A percentile compares a stretch with the other conserved stretches of the same genome.
phyloP scores from a whole-genome alignment of 2,797 vertebrate species.

The Eurystomus glaucurus region DNA sequence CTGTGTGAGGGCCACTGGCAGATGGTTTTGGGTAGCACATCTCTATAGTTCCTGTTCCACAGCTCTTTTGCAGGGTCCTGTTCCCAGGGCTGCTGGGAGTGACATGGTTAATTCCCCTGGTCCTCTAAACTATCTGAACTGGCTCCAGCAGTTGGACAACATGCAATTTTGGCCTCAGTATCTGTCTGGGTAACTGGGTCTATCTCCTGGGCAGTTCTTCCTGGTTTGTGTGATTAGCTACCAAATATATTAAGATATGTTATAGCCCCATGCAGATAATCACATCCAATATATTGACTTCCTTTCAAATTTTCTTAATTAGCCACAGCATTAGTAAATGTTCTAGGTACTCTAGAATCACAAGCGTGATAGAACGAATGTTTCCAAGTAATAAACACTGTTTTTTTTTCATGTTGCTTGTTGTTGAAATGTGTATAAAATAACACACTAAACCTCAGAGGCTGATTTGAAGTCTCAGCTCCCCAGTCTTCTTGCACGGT shows the following conservation, averaged over 20 bases:
- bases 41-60: not conserved
- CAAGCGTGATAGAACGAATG: not conserved
- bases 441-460: not conserved
- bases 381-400: not conserved
- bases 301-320: not conserved
- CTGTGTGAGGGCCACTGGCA: not conserved
- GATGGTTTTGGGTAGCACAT: not conserved
- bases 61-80: not conserved
- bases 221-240: not conserved
- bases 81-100: not conserved
- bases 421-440: not conserved
- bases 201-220: not conserved
- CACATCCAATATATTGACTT: not conserved
- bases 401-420: not conserved
- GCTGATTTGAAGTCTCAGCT: not conserved
- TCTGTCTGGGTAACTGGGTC: not conserved
- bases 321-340: not conserved
- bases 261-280: not conserved
- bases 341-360: not conserved
- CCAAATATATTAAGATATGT: not conserved
- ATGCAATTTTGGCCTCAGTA: not conserved
- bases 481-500: not conserved
- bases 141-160: not conserved
- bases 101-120: not conserved
- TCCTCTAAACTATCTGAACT: not conserved